Evolutionary conservation across 2,797 vertebrate genomes (phyloP).

Genomic region (Hirundo rustica): DNA sequence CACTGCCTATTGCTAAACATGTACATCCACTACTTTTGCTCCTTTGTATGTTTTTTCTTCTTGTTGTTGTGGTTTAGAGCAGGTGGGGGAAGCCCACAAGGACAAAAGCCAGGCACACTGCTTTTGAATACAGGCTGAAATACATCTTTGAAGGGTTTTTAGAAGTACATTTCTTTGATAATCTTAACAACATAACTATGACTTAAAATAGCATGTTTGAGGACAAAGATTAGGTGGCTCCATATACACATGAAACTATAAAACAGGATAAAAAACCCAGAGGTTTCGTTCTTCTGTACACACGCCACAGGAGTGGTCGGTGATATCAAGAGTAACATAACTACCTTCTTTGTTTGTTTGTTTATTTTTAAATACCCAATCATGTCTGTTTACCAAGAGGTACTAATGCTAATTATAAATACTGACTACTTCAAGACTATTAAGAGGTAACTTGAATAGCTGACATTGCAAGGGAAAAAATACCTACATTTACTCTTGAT

Average conservation of each 20-base stretch:
- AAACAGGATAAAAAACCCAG: not conserved
- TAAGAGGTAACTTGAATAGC: not conserved
- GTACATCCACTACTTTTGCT: not conserved
- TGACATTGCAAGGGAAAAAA: not conserved
- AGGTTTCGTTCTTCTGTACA: not conserved
- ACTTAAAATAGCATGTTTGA: not conserved
- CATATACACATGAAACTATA: not conserved
- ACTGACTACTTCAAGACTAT: not conserved
- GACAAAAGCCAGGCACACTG: not conserved
- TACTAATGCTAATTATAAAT: not conserved
- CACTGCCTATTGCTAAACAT: not conserved
- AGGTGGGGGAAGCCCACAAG: not conserved
- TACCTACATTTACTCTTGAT: not conserved
- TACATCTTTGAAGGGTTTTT: not conserved
- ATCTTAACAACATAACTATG: not conserved
- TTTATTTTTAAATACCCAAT: not conserved
- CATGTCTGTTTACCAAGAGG: not conserved
- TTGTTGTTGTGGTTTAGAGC: not conserved
- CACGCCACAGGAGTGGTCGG: not conserved
- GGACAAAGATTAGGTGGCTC: not conserved
- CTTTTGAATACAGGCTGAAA: not conserved
- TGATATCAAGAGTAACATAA: not conserved
- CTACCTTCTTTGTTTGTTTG: not conserved
- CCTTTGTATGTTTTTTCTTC: not conserved
- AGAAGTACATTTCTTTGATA: not conserved